Conservation (phyloP, 2,888 invertebrate genomes). For the Neelides folsomi region DNA sequence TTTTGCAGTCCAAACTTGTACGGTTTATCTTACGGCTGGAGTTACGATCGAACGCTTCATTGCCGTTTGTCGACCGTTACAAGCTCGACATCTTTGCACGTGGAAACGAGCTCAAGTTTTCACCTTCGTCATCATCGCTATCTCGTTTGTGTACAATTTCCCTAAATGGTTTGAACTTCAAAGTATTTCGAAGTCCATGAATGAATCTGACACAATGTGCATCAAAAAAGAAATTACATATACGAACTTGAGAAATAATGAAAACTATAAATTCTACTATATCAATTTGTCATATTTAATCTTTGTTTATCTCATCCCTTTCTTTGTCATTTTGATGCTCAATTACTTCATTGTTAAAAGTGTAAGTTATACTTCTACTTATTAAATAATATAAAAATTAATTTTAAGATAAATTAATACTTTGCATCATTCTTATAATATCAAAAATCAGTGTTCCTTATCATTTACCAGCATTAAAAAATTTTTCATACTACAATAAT, state of each 20-base stretch:
- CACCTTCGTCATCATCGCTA: conserved; percentile 62
- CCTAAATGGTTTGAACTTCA: conserved; percentile 42
- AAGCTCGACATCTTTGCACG: conserved; percentile 76
- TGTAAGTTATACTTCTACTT: no score
- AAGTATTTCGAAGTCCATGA: background rate
- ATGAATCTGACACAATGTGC: conserved; percentile 4
- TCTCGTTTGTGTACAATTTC: conserved; percentile 69
- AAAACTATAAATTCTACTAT: conserved; percentile 66
- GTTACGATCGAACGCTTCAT: conserved; percentile 75
- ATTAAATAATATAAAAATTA: no score
- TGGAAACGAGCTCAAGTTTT: conserved; percentile 71
- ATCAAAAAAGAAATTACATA: conserved; percentile 7
- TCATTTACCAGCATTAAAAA: no score
- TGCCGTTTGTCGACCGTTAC: conserved; percentile 76
- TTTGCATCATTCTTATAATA: no score
- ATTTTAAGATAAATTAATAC: no score
- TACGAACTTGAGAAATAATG: conserved; percentile 52
- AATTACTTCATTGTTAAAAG: conserved; percentile 41
- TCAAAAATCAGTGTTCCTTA: no score
- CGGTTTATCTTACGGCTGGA: conserved; percentile 64
- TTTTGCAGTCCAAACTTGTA: conserved; percentile 55
- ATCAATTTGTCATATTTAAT: conserved; percentile 87
- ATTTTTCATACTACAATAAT: no score
- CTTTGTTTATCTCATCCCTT: conserved; percentile 83
- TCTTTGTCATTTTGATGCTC: conserved; percentile 68